Evolutionary conservation across 2,888 invertebrate genomes (phyloP).

Genomic region (Dexiosoma caninum): DNA sequence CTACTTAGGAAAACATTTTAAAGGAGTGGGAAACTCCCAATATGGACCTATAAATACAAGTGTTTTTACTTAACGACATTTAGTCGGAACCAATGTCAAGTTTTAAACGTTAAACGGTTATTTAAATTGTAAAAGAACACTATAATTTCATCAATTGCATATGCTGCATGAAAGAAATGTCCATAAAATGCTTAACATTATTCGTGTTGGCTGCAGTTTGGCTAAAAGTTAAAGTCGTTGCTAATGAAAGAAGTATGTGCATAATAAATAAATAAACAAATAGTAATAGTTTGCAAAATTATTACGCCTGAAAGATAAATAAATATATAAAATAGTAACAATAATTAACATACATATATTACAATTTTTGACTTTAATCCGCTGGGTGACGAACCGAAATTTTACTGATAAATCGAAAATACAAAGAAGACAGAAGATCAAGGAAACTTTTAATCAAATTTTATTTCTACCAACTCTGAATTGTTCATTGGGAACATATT

Average conservation of each 20-base stretch:
- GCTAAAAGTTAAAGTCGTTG: slow-evolving; percentile 17
- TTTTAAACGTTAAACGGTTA: not conserved
- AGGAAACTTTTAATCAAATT: too few relatives aligned
- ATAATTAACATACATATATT: too few relatives aligned
- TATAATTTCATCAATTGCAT: not conserved
- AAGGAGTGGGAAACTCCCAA: slow-evolving; percentile 42
- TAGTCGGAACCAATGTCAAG: slow-evolving; percentile 19
- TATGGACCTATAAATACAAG: slow-evolving; percentile 55
- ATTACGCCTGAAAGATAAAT: too few relatives aligned
- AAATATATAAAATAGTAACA: not conserved
- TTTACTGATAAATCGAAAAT: too few relatives aligned
- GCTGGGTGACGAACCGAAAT: too few relatives aligned
- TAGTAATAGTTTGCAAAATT: too few relatives aligned
- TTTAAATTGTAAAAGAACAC: not conserved
- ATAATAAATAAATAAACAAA: not conserved
- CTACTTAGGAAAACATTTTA: slow-evolving; percentile 30
- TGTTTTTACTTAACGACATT: slow-evolving; percentile 35
- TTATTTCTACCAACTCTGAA: too few relatives aligned
- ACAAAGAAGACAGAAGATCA: too few relatives aligned
- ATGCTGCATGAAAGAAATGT: slow-evolving; percentile 25
- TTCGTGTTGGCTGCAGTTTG: slow-evolving; percentile 18
- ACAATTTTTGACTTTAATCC: too few relatives aligned
- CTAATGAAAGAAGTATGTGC: slow-evolving; percentile 54
- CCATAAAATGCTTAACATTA: slow-evolving; percentile 31
- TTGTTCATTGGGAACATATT: too few relatives aligned